phyloP scores from a whole-genome alignment of 2,113 vertebrate genomes.

The Hyla sarda region DNA sequence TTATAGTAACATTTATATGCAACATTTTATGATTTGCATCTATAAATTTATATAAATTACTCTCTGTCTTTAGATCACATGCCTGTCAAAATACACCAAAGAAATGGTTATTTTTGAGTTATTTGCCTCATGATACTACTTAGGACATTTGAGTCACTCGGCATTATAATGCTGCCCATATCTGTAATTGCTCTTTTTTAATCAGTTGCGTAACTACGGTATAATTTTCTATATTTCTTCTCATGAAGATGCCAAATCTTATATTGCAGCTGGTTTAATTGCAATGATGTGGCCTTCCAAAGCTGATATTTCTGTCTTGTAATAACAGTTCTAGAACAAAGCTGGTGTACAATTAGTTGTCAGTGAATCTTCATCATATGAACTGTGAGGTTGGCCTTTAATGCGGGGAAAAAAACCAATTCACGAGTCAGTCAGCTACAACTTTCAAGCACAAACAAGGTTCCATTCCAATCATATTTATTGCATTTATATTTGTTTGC shows the following conservation, averaged over 20 bases:
- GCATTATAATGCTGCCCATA: slow-evolving; percentile 25
- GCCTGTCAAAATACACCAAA: neutral
- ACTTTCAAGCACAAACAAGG: slow-evolving; percentile 50
- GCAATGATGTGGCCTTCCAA: slow-evolving; percentile 35
- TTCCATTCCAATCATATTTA: slow-evolving; percentile 55
- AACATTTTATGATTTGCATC: too few species aligned
- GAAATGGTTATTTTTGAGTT: neutral
- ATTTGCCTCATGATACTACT: neutral
- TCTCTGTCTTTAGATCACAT: neutral
- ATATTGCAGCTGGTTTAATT: slow-evolving; percentile 54
- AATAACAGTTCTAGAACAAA: slow-evolving; percentile 41
- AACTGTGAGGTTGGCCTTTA: slow-evolving; percentile 52
- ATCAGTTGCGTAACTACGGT: slow-evolving; percentile 29
- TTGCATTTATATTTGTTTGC: slow-evolving; percentile 56
- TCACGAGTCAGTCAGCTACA: slow-evolving; percentile 48
- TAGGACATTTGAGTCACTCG: slow-evolving; percentile 29
- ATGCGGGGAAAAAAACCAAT: slow-evolving; percentile 46
- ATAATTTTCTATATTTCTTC: slow-evolving; percentile 46
- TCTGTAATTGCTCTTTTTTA: slow-evolving; percentile 37
- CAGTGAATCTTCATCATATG: slow-evolving; percentile 41
- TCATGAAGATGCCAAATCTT: slow-evolving; percentile 42
- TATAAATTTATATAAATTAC: too few species aligned
- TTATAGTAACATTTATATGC: too few species aligned
- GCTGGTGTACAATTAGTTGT: slow-evolving; percentile 47
- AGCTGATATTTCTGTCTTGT: slow-evolving; percentile 27